Conservation (phyloP, 2,888 invertebrate genomes). For the Ormyrus rosae region DNA sequence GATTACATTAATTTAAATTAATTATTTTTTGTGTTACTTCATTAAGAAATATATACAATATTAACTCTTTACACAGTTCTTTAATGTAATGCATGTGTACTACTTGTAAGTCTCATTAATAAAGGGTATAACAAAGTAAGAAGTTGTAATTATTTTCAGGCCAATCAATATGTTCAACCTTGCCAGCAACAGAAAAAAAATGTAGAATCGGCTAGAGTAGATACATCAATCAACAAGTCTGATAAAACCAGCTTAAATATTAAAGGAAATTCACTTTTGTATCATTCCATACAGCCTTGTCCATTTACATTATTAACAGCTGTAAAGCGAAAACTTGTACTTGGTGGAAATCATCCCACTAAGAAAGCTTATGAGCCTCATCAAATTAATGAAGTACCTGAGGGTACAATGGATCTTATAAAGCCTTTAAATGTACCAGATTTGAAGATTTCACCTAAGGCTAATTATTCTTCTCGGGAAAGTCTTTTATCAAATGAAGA, state of each 20-base stretch:
- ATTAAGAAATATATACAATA: too few relatives aligned
- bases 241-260: constrained; percentile 46
- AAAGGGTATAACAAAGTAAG: constrained; percentile 14
- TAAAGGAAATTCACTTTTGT: constrained; percentile 57
- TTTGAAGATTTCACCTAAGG: constrained; percentile 72
- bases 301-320: constrained; percentile 81
- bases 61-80: too few relatives aligned
- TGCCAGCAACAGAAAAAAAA: constrained; percentile 44
- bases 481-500: constrained; percentile 66
- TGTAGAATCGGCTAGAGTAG: constrained; percentile 29
- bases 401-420: constrained; percentile 68
- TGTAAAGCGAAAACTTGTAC: constrained; percentile 78
- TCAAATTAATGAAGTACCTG: constrained; percentile 47
- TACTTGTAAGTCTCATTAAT: constrained; percentile 16
- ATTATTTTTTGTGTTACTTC: too few relatives aligned
- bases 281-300: constrained; percentile 75
- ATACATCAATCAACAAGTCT: constrained; percentile 43
- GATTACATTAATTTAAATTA: too few relatives aligned
- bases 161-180: constrained; percentile 44
- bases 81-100: neutral
- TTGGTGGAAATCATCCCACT: constrained; percentile 63
- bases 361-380: constrained; percentile 62
- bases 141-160: constrained; percentile 45
- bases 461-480: constrained; percentile 68
- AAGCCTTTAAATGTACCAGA: constrained; percentile 72